Percentiles rank a stretch among this genome's conserved stretches.
Conservation (phyloP, 2,888 invertebrate species). For the Venusia cambrica region DNA sequence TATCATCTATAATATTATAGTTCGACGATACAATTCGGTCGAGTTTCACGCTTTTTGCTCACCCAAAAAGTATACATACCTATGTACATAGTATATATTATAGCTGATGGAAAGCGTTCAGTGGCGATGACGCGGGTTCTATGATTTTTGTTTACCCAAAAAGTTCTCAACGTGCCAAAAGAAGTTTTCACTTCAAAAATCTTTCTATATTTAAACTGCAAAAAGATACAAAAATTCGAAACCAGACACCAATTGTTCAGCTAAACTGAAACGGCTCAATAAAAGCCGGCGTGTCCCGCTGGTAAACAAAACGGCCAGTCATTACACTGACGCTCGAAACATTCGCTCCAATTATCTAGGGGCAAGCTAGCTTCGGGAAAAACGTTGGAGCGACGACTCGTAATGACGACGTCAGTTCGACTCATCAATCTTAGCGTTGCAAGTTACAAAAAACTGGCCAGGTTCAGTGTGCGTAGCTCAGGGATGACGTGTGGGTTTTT, state of each 20-base stretch:
- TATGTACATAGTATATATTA: too few relatives aligned
- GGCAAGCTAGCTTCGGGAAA: conserved; percentile 43
- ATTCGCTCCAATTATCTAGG: conserved; percentile 72
- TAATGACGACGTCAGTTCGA: conserved; percentile 72
- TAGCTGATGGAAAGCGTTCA: too few relatives aligned
- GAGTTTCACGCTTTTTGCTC: too few relatives aligned
- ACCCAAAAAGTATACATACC: too few relatives aligned
- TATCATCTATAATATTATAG: too few relatives aligned
- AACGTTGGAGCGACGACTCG: conserved; percentile 57
- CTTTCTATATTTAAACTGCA: conserved; percentile 13
- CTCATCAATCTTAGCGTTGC: conserved; percentile 68
- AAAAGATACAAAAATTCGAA: conserved; percentile 46
- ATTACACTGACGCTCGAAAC: conserved; percentile 71
- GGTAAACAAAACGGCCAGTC: conserved; percentile 76
- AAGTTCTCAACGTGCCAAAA: too few relatives aligned
- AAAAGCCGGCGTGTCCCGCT: conserved; percentile 65
- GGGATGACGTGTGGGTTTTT: conserved; percentile 22
- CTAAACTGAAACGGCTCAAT: conserved; percentile 69
- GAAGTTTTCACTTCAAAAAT: too few relatives aligned
- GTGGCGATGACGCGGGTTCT: too few relatives aligned
- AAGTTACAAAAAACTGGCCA: conserved; percentile 19
- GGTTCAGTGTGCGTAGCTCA: conserved; percentile 17
- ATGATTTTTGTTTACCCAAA: too few relatives aligned
- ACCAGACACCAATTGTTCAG: conserved; percentile 50
- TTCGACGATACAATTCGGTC: too few relatives aligned